Base-by-base conservation (phyloP, 2,888 invertebrate genomes). In the Nymphalis urticae region DNA sequence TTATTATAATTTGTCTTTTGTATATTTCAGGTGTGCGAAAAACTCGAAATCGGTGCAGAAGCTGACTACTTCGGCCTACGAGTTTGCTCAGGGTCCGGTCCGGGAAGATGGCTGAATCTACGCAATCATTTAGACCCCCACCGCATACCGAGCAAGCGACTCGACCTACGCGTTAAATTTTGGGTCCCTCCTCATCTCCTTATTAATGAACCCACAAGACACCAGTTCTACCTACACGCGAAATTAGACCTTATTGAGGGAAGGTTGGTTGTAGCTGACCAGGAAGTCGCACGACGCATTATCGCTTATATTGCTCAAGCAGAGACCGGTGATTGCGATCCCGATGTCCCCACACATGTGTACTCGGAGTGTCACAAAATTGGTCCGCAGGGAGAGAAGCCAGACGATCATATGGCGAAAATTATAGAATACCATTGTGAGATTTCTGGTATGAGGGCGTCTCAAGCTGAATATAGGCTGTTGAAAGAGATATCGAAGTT, bases 171-270 rank as follows among this genome's bases (percentile, higher is more conserved):
- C 75, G 97, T 97, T 76, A 98, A 98, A 88, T 98, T 97, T 93
- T 97, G 97, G 96, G 97, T 98, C 58, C 97, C 97, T 3, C 97
- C 97, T 3, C 97, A 97, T 87, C 94, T 96, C 71, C 94, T 98
- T 71, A 94, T 97, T 72, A 97, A 97, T 87, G 97, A 97, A 82
- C 95, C 95, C 53, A 97, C 97, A 27, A 95, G 97, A 94, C 96
- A 97, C 85, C 95, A 96, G 84, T 97, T 97, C 88, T 98, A 97
- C 84, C 94, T 97, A 75, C 96, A 97, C 86, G 96, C 97, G 2
- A 95, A 95, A 79, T 93, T 95, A 54, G 97, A 97, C 83, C 88
- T 97, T 74, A 90, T 95, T 61, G 96, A 96, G 81, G 96, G 95
- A 21, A 94, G 95, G 70, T 92, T 97, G 19, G 94, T 95, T 67